Evolutionary conservation across 2,113 vertebrate genomes (phyloP).

Genomic region (Laticauda colubrina): DNA sequence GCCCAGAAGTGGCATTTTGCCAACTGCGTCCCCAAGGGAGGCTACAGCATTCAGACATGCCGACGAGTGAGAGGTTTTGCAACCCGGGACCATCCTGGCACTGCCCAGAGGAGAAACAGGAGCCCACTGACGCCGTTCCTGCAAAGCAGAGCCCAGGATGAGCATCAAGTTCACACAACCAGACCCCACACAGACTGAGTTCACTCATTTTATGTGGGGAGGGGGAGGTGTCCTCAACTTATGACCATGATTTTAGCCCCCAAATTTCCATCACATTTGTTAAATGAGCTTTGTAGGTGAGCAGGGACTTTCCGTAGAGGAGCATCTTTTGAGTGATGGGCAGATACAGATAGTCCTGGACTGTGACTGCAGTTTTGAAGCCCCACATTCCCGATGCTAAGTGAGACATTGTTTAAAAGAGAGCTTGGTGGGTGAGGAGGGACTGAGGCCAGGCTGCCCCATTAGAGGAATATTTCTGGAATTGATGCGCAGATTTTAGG

Average conservation of each 20-base stretch:
- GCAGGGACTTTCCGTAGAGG: background rate
- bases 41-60: constrained; percentile 81
- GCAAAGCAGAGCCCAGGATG: accelerated
- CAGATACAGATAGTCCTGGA: no score
- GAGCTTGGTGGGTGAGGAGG: background rate
- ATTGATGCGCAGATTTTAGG: accelerated
- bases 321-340: no score
- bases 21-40: constrained; percentile 83
- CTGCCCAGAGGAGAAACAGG: constrained; percentile 78
- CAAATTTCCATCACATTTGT: background rate
- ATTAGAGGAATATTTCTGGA: accelerated
- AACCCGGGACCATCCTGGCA: constrained; percentile 70
- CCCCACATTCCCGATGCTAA: background rate
- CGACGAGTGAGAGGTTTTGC: constrained; percentile 71
- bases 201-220: background rate
- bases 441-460: background rate
- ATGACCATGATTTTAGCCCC: background rate
- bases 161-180: background rate
- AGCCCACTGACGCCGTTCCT: constrained; percentile 67
- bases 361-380: no score
- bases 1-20: constrained; percentile 70
- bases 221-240: background rate
- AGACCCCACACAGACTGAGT: background rate
- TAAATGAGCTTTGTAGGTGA: background rate
- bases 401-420: background rate